Conservation (phyloP, 2,113 vertebrate species). For the Acrocephalus arundinaceus region DNA sequence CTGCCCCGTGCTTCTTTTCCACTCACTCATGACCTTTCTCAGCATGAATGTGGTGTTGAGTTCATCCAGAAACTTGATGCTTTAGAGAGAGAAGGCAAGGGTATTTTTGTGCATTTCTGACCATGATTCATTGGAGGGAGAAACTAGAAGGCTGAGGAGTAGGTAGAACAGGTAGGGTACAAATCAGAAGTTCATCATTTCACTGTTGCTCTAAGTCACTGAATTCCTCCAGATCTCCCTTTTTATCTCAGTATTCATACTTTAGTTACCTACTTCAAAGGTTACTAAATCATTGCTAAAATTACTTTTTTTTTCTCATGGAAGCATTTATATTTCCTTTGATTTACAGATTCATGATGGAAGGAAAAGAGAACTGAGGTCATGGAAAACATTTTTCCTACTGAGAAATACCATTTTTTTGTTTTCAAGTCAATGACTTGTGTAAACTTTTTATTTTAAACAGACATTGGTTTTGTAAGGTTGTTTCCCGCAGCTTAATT, state of each 20-base stretch:
- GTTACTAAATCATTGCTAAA: background rate
- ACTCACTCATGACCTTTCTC: background rate
- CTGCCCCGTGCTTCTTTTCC: fast-evolving
- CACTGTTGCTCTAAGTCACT: background rate
- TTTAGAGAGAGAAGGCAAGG: background rate
- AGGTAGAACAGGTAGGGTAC: background rate
- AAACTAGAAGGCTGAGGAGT: background rate
- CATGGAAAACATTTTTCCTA: background rate
- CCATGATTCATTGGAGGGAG: background rate
- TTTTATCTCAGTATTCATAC: background rate
- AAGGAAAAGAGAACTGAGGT: background rate
- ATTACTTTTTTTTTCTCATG: background rate
- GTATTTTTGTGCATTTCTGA: background rate
- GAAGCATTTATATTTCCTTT: background rate
- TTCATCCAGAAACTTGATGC: background rate
- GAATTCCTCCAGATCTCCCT: background rate
- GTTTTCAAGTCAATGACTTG: background rate
- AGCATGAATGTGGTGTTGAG: background rate
- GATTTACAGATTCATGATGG: background rate
- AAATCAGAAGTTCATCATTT: background rate
- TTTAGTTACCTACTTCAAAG: background rate
- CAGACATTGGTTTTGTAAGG: background rate
- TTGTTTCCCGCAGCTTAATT: background rate
- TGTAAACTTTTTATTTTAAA: background rate
- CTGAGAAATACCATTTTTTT: background rate